Conservation (phyloP, 2,888 invertebrate species). For the Oligia latruncula region DNA sequence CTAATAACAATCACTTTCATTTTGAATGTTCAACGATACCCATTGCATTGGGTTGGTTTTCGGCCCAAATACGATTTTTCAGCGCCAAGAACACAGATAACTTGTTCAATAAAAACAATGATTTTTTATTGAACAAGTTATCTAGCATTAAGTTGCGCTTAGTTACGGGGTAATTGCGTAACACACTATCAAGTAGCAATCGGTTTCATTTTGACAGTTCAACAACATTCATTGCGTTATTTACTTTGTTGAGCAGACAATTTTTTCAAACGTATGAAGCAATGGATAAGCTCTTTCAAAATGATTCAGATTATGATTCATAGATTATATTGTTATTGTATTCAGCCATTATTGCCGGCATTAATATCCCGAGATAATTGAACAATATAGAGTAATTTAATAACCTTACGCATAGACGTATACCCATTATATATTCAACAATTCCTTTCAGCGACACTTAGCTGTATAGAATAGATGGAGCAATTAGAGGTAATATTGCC, state of each 20-base stretch:
- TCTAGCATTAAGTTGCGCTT: too few species aligned
- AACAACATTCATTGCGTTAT: too few species aligned
- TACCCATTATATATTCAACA: background rate
- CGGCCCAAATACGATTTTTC: background rate
- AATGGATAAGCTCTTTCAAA: too few species aligned
- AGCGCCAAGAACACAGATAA: background rate
- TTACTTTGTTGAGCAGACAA: too few species aligned
- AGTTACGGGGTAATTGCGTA: too few species aligned
- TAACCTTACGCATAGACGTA: background rate
- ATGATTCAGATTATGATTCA: too few species aligned
- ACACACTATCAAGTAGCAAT: too few species aligned
- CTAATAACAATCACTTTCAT: too few species aligned
- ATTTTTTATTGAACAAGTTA: too few species aligned
- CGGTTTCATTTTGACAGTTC: too few species aligned
- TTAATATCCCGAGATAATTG: background rate
- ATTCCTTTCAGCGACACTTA: background rate
- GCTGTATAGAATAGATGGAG: background rate
- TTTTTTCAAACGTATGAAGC: too few species aligned
- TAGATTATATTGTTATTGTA: too few species aligned
- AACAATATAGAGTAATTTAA: background rate
- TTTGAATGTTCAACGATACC: background rate
- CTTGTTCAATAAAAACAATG: background rate
- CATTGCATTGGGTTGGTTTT: background rate
- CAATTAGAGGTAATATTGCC: conserved; percentile 3
- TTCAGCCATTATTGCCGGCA: background rate